Evolutionary conservation across 30 jellyfish, hydroid and myxozoan species (phyloP).

Genomic region (Nemopilema nomurai): DNA sequence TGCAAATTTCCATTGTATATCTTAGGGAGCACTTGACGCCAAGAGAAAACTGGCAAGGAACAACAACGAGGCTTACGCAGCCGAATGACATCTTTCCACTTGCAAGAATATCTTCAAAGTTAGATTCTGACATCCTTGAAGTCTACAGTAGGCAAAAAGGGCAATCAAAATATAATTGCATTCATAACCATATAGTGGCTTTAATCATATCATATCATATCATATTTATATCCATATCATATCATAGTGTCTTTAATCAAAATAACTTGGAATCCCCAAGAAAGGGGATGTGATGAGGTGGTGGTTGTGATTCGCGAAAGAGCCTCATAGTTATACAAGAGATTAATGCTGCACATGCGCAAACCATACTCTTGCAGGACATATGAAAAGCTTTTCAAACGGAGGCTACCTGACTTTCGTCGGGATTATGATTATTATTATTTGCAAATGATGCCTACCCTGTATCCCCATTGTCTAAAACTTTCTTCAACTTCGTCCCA

Average conservation of each 20-base stretch:
- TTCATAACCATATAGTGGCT: neutral
- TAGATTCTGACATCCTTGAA: neutral
- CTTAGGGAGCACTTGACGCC: neutral
- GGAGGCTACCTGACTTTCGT: neutral
- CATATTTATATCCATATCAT: no score
- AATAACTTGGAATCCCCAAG: no score
- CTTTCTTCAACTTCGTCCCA: neutral
- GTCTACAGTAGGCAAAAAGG: neutral
- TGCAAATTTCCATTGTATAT: no score
- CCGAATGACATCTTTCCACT: neutral
- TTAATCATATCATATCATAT: neutral
- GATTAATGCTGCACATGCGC: no score
- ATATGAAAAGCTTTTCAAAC: neutral
- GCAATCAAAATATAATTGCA: neutral
- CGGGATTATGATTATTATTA: neutral
- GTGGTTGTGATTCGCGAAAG: no score
- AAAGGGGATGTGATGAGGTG: no score
- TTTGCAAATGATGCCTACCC: neutral
- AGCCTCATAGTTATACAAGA: no score
- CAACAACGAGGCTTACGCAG: neutral
- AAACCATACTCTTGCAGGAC: no score
- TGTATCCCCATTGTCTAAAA: neutral
- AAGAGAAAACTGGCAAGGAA: neutral
- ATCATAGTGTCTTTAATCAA: no score
- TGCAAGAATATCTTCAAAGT: neutral